Base-by-base conservation (phyloP, 1,140 invertebrate species). In the Teleopsis dalmanni region DNA sequence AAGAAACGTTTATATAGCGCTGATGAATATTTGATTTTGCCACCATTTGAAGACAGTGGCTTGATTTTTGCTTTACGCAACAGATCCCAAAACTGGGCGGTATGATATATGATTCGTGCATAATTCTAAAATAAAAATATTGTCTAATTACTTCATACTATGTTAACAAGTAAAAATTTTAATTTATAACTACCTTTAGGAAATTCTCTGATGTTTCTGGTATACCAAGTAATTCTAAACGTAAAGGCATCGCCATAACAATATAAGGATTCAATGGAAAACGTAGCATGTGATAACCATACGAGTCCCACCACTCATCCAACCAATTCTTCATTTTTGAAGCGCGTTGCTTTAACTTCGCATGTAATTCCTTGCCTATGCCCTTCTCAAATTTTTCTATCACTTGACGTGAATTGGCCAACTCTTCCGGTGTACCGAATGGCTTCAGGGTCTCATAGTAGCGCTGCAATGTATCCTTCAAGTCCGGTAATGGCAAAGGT, bases 231-330 rank as follows among this genome's bases (percentile, higher is more conserved):
- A 59, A 19, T 27, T 57, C 51, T 22, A 71, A 18, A 18, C 63
- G 56, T 3, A 58, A 31, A 6, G 61, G 48, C 61, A 63, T 65
- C 0, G 57, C 46, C 65, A 75, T 75, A 4, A 70, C 58, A 23
- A 62, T 65, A 27, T 62, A 71, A 22, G 72, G 72, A 75, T 86
- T 77, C 16, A 86, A 73, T 0, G 84, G 79, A 34, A 76, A 70
- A 26, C 85, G 70, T 14, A 80, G 73, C 40, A 75, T 57, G 21
- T 85, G 73, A 62, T 87, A 87, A 1, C 82, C 82, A 65, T 81
- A 85, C 57, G 84, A 79, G 65, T 87, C 84, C 84, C 85, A 87
- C 82, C 82, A 86, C 67, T 81, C 80, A 16, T 70, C 66, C 53
- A 70, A 46, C 66, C 73, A 70, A 52, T 70, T 70, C 51, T 56